Base-by-base conservation (phyloP, 2,888 invertebrate species). In the Tyria jacobaeae region DNA sequence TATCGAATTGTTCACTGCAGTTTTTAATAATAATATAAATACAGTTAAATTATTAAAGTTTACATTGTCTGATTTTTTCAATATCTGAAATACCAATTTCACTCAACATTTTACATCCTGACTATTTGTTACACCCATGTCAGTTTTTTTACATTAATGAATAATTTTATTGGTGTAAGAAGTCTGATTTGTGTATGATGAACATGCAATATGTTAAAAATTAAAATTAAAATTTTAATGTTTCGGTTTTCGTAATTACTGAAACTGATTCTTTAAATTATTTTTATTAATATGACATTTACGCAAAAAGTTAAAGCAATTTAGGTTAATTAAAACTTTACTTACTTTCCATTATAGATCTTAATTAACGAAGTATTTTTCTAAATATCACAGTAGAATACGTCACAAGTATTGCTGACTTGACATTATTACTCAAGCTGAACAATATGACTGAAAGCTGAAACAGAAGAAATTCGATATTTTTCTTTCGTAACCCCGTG, bases 381-480 rank as follows among this genome's bases (percentile, higher is more conserved):
- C 15, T 51, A 57, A 64, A 57, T 53, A 61, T 58, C 66, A 71
- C 73, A 64, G 35, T 71, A 44, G 10, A 1, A n/a, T 15, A 69
- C 10, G 59, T 68, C 64, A 73, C 61, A 39, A 62, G 48, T 21
- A 57, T 60, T 15, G 58, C 53, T 48, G 25, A 57, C 57, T 53
- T 55, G 27, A 64, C 76, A 76, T 70, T 70, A 64, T 79, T 60
- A 65, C 68, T 68, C 73, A 60, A 64, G 55, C 50, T 64, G 58
- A 59, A 63, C 51, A 57, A 66, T 59, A 62, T 68, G n/a, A 77
- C 77, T 76, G 64, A 69, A 71, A 77, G 64, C 76, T 73, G 68
- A 64, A 71, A 76, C 73, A 73, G 66, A 75, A 61, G 69, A 73
- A 76, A 75, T 73, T 56, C n/a, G 60, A 73, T 81, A 75, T 79